Conservation (phyloP, 2,113 vertebrate genomes). For the Macaca mulatta region DNA sequence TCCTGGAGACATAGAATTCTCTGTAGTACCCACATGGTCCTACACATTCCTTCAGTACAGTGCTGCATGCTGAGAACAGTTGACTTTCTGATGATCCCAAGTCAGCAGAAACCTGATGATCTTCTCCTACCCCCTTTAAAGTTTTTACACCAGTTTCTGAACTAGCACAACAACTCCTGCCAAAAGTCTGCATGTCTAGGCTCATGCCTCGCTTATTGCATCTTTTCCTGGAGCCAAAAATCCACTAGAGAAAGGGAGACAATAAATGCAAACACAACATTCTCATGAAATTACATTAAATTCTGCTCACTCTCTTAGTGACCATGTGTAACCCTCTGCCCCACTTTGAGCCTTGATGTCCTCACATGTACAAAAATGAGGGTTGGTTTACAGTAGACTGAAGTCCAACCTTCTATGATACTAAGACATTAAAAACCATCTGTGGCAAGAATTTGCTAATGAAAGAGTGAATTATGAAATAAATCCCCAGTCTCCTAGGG, state of each 20-base stretch:
- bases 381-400: background rate
- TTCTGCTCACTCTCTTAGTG: background rate
- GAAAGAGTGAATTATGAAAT: background rate
- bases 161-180: background rate
- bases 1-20: background rate
- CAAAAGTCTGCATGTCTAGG: background rate
- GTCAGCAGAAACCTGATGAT: background rate
- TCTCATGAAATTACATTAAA: background rate
- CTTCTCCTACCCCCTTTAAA: background rate
- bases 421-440: background rate
- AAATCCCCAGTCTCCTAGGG: background rate
- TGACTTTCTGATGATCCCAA: background rate
- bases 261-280: slow-evolving; percentile 12
- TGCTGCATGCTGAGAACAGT: background rate
- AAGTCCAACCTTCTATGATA: background rate
- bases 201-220: slow-evolving; percentile 8
- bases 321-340: background rate
- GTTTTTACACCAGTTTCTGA: background rate
- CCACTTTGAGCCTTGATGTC: background rate
- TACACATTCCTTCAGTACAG: background rate
- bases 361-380: background rate
- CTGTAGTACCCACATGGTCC: background rate
- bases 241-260: background rate
- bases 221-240: slow-evolving; percentile 49
- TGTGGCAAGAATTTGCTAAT: background rate